Evolutionary conservation across 2,797 vertebrate species (phyloP), one percentile per base, ranked within the genome.

Genomic region (Chromis chromis): DNA sequence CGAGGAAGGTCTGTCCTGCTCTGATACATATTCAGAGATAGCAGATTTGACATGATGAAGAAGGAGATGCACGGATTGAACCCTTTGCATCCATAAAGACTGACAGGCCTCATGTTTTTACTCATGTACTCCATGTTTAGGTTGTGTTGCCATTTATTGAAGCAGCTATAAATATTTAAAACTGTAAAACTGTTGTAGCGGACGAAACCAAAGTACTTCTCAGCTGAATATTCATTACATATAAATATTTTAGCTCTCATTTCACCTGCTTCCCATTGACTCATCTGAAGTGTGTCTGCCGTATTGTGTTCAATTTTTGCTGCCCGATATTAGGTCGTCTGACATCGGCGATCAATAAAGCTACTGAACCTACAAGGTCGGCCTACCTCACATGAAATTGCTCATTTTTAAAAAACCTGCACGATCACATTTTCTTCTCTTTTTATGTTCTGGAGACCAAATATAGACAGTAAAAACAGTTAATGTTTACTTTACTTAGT

Each of bases 201-300:
- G 86, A 86, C 83, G 85, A 90, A 86, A 91, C 86, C 87, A 90
- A 88, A 88, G 87, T 79, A 87, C 71, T 89, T 4, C 84, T 88
- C 75, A 71, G 80, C 86, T 93, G 88, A 94, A 94, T 93, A 94
- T 94, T 92, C 91, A 94, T 92, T 80, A 76, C 70, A 66, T 74
- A 94, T 94, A 91, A 94, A 95, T 95, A 94, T 92, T 95, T 94
- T 76, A 95, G 74, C 77, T 86, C 64, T 81, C 83, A 85, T 89
- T 91, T 87, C 86, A 85, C 72, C 75, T 75, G 79, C 72, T 76
- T 80, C 74, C 70, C 75, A 86, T 90, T 84, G 89, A 91, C 86
- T 86, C 71, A 64, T 82, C 79, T 49, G 31, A 55, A 52, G 60
- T 81, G 25, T 81, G 56, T 27, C 24, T 61, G 68, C 48, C 48